phyloP scores from a whole-genome alignment of 2,113 vertebrate genomes.

The Takifugu flavidus region DNA sequence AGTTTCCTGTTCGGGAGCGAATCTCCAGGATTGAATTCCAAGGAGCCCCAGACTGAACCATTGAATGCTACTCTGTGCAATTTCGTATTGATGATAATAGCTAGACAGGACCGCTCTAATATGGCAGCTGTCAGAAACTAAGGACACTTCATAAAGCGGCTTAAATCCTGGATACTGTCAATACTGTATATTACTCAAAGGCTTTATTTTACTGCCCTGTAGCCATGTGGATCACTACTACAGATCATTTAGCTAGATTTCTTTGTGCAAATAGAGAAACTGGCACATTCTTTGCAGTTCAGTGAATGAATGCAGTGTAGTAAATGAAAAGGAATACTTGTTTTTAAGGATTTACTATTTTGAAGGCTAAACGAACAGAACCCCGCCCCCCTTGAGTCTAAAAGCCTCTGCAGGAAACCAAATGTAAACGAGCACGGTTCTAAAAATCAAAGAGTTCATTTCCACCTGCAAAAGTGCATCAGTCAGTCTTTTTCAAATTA shows the following conservation, averaged over 20 bases:
- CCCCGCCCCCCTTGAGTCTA: too few relatives aligned
- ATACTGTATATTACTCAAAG: slow-evolving; percentile 33
- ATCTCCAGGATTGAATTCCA: slow-evolving; percentile 5
- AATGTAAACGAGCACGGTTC: not conserved
- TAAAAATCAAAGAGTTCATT: slow-evolving; percentile 9
- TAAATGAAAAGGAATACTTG: slow-evolving; percentile 6
- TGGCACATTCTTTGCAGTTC: not conserved
- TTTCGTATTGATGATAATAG: slow-evolving; percentile 15
- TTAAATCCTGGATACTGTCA: slow-evolving; percentile 39
- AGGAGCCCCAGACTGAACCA: slow-evolving; percentile 16
- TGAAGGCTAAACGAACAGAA: too few relatives aligned
- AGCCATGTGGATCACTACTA: slow-evolving; percentile 19
- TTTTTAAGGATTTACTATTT: not conserved
- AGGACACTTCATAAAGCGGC: slow-evolving; percentile 73
- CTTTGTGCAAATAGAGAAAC: slow-evolving; percentile 57
- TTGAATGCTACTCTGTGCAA: slow-evolving; percentile 57
- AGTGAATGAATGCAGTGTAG: not conserved
- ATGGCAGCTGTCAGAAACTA: slow-evolving; percentile 50
- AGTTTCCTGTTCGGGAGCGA: slow-evolving; percentile 26
- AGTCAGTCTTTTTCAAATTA: not conserved
- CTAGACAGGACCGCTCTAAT: slow-evolving; percentile 19
- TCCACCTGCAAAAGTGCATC: not conserved
- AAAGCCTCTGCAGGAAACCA: not conserved
- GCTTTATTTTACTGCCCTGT: slow-evolving; percentile 25
- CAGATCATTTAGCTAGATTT: slow-evolving; percentile 32